These are phyloP conservation scores for Balaeniceps rex DNA, from an alignment of 2,113 vertebrate species.

Conservation along the genomic window DNA sequence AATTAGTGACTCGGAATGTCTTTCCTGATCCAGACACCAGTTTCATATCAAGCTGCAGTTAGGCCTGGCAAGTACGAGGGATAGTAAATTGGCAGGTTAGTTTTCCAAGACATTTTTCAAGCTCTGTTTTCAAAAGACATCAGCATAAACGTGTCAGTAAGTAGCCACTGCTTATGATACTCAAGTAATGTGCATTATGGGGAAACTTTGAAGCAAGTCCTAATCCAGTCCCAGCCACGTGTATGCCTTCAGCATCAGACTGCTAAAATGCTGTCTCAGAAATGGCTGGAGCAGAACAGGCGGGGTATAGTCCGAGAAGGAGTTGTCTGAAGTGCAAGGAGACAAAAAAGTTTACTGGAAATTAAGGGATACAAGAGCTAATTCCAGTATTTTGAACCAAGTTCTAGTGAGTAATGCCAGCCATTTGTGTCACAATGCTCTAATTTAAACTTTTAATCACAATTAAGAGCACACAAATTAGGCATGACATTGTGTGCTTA, in stretches of 20 bases:
- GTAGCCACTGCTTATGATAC: not conserved
- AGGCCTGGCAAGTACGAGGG: constrained; percentile 18
- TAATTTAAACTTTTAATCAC: constrained; percentile 59
- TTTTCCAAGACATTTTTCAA: not conserved
- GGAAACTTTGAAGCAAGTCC: not conserved
- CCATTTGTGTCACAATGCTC: constrained; percentile 15
- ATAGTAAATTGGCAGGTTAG: not conserved
- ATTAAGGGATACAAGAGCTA: not conserved
- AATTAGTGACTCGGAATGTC: not conserved
- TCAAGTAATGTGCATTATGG: not conserved
- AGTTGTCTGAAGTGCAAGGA: not conserved
- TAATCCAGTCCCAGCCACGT: not conserved
- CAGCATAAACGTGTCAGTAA: not conserved
- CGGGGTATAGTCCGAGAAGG: not conserved
- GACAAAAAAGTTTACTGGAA: not conserved
- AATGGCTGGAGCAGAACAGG: not conserved
- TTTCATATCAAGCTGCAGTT: not conserved
- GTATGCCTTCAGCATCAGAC: not conserved
- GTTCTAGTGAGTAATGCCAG: not conserved
- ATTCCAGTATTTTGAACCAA: not conserved
- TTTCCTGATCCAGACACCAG: not conserved
- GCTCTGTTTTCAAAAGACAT: not conserved
- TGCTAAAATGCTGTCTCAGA: not conserved
- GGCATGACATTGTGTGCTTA: constrained; percentile 38
- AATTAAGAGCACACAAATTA: constrained; percentile 55